Evolutionary conservation across 2,888 invertebrate species (phyloP), one percentile per base, ranked within the genome.

Genomic region (Adela reaumurella): DNA sequence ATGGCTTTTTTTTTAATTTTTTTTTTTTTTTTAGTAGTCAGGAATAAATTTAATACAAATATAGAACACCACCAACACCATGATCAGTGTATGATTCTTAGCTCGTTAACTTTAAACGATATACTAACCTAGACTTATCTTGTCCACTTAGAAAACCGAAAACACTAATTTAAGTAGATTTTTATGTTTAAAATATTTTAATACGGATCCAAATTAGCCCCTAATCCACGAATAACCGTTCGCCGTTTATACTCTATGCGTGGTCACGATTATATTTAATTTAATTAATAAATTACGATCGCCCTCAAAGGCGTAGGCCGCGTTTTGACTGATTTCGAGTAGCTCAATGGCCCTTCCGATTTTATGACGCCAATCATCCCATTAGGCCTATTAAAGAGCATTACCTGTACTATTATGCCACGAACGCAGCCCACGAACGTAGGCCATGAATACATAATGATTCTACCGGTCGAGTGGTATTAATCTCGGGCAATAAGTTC

Each of bases 301-400:
- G 35, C 3, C 14, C 8, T 24, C 35, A 11, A 35, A 35, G 35
- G 35, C 35, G 35, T 35, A 8, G 35, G 35, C 14, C 35, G 35
- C 35, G 8, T 35, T 35, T 35, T 11, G 35, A 35, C 35, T 4
- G 3, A 35, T 35, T 35, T 35, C 35, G 35, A 35, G 35, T 35
- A 35, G 35, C 35, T 35, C 35, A 14, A 35, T 35, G 14, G 35
- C 59, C 59, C 60, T 60, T 55, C 58, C 52, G 60, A 62, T 69
- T 71, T 71, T 71, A 72, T 62, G 66, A 67, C 63, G 62, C 62
- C 67, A 67, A 72, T 72, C 65, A 70, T 63, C 55, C 62, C 57
- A 69, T 70, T 70, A 70, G 57, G 55, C 64, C 65, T 67, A 70
- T 71, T 71, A 70, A 59, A 64, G 64, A 59, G 63, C 62, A 67